Conservation (phyloP, 53 echinoderm and acorn worm species). For the Holothuria leucospilota region DNA sequence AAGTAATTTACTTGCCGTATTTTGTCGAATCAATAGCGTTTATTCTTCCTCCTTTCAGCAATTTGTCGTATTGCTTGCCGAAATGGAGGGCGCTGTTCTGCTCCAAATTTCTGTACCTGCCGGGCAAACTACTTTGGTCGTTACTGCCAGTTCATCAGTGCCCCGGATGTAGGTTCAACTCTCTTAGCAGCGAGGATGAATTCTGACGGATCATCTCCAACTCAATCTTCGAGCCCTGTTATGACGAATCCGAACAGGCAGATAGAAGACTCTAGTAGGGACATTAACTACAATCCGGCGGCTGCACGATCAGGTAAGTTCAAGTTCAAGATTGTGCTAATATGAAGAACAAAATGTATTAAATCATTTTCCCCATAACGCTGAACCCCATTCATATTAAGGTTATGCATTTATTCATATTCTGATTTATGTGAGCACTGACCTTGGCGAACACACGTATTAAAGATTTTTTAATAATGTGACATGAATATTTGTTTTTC, state of each 20-base stretch:
- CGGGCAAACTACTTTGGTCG: constrained; percentile 44
- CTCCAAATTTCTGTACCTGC: constrained; percentile 49
- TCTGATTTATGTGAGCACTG: no score
- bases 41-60: constrained; percentile 12
- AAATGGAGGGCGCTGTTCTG: constrained; percentile 50
- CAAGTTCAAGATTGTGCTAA: no score
- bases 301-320: constrained; percentile 25
- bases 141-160: constrained; percentile 47
- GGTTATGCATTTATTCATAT: no score
- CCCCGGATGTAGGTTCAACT: background rate
- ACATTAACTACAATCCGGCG: constrained; percentile 2
- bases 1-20: background rate
- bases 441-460: no score
- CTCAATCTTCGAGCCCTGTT: constrained; percentile 1
- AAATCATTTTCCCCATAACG: no score
- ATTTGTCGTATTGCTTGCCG: constrained; percentile 53
- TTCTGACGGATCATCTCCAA: background rate
- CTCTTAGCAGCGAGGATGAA: background rate
- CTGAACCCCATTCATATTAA: no score
- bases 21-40: background rate
- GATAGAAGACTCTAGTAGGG: background rate
- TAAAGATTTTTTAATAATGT: no score
- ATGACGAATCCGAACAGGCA: background rate
- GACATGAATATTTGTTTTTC: no score
- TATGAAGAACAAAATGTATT: no score